Percentiles rank a stretch among this genome's conserved stretches.
These are phyloP conservation scores for Potorous gilbertii DNA, from an alignment of 2,797 vertebrate genomes.

Conservation along the genomic window DNA sequence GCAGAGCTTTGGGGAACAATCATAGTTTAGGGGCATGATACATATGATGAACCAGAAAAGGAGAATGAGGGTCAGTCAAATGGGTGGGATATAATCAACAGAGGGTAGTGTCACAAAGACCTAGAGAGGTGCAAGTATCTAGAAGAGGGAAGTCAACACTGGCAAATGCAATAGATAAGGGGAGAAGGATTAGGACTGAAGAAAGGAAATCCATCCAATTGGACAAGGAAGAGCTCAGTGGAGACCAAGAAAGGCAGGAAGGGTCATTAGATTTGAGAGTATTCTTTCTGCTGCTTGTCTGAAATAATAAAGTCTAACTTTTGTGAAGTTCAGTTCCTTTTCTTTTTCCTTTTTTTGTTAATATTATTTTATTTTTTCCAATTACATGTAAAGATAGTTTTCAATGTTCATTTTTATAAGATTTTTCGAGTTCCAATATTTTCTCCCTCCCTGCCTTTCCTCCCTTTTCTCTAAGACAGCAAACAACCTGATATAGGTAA, in stretches of 20 bases:
- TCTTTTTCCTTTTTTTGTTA: too few relatives aligned
- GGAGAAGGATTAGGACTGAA: not conserved
- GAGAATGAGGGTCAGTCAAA: not conserved
- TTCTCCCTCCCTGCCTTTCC: too few relatives aligned
- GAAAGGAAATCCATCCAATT: not conserved
- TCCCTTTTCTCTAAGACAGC: too few relatives aligned
- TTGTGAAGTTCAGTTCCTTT: not conserved
- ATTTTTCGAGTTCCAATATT: too few relatives aligned
- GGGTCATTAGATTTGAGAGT: not conserved
- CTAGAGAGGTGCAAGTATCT: not conserved
- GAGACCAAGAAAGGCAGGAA: not conserved
- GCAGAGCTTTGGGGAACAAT: not conserved
- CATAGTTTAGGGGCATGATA: not conserved
- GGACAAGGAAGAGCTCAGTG: not conserved
- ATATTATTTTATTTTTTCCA: too few relatives aligned
- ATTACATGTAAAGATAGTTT: too few relatives aligned
- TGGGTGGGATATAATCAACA: not conserved
- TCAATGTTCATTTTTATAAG: too few relatives aligned
- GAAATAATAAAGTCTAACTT: not conserved
- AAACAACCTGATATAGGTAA: too few relatives aligned
- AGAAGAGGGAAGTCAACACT: not conserved
- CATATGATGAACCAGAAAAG: not conserved
- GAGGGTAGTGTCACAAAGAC: not conserved
- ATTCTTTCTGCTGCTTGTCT: not conserved
- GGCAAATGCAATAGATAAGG: not conserved